Evolutionary conservation across 64 coral and sea anemone species (phyloP).

Genomic region (Anthopleura sola): DNA sequence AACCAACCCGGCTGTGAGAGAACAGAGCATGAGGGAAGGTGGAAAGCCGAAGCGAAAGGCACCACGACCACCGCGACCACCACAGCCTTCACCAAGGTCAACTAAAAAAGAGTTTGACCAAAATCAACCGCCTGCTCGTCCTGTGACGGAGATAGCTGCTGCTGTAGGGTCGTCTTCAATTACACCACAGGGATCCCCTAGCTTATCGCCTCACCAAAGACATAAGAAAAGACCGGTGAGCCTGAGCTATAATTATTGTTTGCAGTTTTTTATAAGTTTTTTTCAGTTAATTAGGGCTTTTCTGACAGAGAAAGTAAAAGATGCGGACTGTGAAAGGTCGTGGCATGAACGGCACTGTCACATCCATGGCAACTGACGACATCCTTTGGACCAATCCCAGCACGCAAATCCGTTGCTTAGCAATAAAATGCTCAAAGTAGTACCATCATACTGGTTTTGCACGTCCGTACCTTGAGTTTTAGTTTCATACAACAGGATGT

Average conservation of each 20-base stretch:
- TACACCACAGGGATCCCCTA: neutral
- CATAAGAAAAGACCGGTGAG: constrained; percentile 5
- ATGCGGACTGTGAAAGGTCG: too few species aligned
- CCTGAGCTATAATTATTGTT: neutral
- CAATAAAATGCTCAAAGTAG: too few species aligned
- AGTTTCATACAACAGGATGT: too few species aligned
- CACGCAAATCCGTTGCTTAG: too few species aligned
- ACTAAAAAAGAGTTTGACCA: neutral
- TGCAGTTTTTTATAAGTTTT: too few species aligned
- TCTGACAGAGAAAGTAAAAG: too few species aligned
- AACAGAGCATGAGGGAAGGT: neutral
- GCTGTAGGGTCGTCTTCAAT: neutral
- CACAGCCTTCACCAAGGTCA: neutral
- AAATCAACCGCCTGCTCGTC: neutral
- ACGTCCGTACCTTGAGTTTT: too few species aligned
- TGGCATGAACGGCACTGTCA: too few species aligned
- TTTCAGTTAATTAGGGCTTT: too few species aligned
- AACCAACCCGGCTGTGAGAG: neutral
- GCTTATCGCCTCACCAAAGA: neutral
- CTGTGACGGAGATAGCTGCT: neutral
- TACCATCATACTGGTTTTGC: too few species aligned
- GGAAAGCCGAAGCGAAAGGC: constrained; percentile 1
- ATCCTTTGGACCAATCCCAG: too few species aligned
- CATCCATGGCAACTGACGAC: too few species aligned
- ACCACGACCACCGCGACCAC: constrained; percentile 4